phyloP scores from a whole-genome alignment of 2,113 vertebrate genomes.

The Rhinolophus ferrumequinum region DNA sequence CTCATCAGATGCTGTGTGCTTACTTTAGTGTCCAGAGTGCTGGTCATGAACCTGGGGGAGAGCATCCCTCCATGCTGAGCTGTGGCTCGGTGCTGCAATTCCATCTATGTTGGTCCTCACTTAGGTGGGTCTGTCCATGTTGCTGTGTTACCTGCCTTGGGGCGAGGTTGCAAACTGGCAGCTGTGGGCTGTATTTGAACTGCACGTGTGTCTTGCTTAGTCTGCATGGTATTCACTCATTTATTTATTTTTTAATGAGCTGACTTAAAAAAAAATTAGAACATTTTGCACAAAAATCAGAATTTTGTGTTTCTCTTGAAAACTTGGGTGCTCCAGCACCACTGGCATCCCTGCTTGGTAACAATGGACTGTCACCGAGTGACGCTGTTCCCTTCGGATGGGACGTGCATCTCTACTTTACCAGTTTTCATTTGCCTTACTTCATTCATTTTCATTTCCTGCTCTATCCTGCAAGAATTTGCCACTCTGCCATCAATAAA shows the following conservation, averaged over 20 bases:
- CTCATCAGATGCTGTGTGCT: not conserved
- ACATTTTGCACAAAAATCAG: not conserved
- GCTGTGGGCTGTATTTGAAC: not conserved
- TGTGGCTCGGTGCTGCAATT: not conserved
- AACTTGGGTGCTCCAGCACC: not conserved
- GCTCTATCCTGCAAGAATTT: not conserved
- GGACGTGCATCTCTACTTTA: accelerated
- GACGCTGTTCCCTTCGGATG: not conserved
- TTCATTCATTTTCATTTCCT: not conserved
- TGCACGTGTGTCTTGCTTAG: not conserved
- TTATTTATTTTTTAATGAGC: not conserved
- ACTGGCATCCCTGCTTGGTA: not conserved
- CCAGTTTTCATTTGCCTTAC: not conserved
- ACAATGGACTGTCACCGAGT: not conserved
- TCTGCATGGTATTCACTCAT: not conserved
- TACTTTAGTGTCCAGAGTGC: conserved; percentile 32
- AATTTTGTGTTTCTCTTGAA: not conserved
- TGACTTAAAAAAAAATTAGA: not conserved
- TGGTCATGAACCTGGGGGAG: not conserved
- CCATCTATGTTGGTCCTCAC: not conserved
- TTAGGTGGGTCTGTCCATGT: not conserved
- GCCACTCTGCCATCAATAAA: not conserved
- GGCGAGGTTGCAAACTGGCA: not conserved
- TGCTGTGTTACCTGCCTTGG: accelerated
- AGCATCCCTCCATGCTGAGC: not conserved